A percentile compares a stretch with the other conserved stretches of the same genome.
Conservation (phyloP, 2,797 vertebrate species). For the Mormyrus hasselquistii region DNA sequence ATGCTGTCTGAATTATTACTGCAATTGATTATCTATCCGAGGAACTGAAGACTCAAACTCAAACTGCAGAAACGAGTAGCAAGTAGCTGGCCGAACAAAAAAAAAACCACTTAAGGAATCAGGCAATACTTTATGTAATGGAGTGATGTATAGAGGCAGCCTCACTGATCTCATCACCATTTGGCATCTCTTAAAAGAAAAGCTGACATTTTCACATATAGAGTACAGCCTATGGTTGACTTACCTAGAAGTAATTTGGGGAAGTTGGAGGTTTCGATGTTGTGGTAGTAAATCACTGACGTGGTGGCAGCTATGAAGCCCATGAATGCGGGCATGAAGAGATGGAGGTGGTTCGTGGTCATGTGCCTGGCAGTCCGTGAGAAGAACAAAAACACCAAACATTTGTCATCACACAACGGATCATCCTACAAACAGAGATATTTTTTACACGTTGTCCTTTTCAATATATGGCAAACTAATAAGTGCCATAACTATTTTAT, state of each 20-base stretch:
- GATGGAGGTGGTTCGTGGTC: constrained; percentile 75
- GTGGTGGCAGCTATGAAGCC: constrained; percentile 92
- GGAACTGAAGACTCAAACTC: neutral
- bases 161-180: neutral
- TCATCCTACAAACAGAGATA: neutral
- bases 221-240: constrained; percentile 23
- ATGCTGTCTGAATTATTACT: neutral
- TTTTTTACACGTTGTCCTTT: neutral
- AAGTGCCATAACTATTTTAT: neutral
- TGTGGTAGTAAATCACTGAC: constrained; percentile 96
- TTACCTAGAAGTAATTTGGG: constrained; percentile 91
- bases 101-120: neutral
- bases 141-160: neutral
- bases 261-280: constrained; percentile 98
- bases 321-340: constrained; percentile 92
- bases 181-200: neutral
- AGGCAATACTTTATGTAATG: neutral
- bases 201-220: neutral
- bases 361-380: constrained; percentile 56
- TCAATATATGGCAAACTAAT: neutral
- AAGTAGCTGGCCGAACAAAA: neutral
- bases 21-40: neutral
- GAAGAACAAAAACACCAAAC: neutral
- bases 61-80: neutral
- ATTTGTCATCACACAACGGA: neutral